Percentiles rank a stretch among this genome's conserved stretches.
Conservation (phyloP, 2,113 vertebrate genomes). For the Pimephales promelas region DNA sequence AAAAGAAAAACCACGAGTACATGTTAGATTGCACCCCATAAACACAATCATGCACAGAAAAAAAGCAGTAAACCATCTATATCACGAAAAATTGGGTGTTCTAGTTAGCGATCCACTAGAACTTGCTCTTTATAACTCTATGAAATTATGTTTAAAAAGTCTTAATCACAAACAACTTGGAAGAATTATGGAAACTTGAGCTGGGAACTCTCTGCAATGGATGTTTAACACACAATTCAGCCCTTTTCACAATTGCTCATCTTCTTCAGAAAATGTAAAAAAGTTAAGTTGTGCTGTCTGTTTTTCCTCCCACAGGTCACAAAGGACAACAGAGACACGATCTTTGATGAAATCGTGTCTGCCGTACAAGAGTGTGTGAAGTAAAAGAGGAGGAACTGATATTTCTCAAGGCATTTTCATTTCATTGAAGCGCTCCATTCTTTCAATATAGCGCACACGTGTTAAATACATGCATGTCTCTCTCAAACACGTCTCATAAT, state of each 20-base stretch:
- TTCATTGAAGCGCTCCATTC: not conserved
- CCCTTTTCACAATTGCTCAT: not conserved
- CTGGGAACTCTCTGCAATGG: not conserved
- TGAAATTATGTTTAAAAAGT: not conserved
- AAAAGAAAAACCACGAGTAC: too few species aligned
- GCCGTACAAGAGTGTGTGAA: conserved; percentile 77
- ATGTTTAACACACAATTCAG: not conserved
- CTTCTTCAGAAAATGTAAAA: not conserved
- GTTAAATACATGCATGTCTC: conserved; percentile 61
- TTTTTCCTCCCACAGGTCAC: conserved; percentile 78
- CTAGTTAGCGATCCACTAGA: not conserved
- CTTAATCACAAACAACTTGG: not conserved
- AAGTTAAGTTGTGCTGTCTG: not conserved
- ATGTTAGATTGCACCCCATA: too few species aligned
- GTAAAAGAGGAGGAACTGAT: conserved; percentile 49
- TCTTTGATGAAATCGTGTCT: conserved; percentile 82
- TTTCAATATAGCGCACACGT: not conserved
- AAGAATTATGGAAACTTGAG: not conserved
- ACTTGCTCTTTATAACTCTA: not conserved
- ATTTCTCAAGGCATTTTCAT: not conserved
- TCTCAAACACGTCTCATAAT: conserved; percentile 55
- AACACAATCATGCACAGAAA: too few species aligned
- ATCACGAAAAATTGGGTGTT: not conserved
- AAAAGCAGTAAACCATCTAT: too few species aligned
- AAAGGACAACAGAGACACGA: conserved; percentile 86